Percentiles rank a stretch among this genome's conserved stretches.
phyloP scores from a whole-genome alignment of 2,797 vertebrate species.

The Octomys mimax region DNA sequence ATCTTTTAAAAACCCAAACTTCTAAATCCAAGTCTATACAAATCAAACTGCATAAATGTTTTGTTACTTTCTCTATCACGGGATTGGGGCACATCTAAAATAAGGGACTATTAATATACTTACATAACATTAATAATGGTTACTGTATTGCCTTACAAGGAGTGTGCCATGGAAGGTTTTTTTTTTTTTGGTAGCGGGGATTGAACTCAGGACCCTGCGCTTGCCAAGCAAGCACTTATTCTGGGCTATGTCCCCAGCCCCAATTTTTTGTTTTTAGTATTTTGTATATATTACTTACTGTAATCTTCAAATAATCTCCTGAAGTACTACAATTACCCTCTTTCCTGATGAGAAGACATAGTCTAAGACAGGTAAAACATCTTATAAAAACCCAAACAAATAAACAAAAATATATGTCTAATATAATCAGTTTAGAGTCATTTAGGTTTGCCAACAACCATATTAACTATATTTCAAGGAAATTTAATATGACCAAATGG shows the following conservation, averaged over 20 bases:
- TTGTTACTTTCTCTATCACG: constrained; percentile 19
- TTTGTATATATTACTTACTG: constrained; percentile 25
- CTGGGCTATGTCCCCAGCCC: too few relatives aligned
- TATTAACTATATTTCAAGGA: constrained; percentile 24
- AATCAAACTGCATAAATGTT: neutral
- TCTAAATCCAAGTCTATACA: neutral
- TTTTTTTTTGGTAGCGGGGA: too few relatives aligned
- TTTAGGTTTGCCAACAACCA: constrained; percentile 29
- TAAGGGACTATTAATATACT: neutral
- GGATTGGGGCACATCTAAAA: neutral
- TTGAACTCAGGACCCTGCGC: too few relatives aligned
- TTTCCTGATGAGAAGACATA: constrained; percentile 68
- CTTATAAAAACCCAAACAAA: neutral
- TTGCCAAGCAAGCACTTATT: too few relatives aligned
- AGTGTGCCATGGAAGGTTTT: neutral
- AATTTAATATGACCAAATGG: constrained; percentile 32
- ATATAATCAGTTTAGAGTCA: constrained; percentile 38
- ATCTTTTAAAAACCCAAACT: neutral
- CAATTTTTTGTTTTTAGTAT: too few relatives aligned
- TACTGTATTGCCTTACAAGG: neutral
- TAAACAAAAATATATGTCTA: neutral
- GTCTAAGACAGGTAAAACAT: neutral
- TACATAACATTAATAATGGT: neutral
- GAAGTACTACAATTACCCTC: neutral
- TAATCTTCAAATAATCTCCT: constrained; percentile 19